Evolutionary conservation across 2,888 invertebrate genomes (phyloP).

Genomic region (Lottia scabra): DNA sequence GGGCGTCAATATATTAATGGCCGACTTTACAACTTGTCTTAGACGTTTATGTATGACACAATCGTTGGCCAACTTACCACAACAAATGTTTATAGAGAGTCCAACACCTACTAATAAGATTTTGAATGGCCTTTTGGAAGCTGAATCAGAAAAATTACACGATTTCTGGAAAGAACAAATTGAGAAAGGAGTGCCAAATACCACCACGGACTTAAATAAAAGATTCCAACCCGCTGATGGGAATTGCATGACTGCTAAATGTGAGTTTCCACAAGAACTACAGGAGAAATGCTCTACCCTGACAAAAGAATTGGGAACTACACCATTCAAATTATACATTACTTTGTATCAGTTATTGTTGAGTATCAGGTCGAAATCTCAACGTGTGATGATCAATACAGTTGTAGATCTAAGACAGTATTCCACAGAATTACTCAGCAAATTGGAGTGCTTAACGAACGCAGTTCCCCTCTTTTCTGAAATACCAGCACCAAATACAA

Average conservation of each 20-base stretch:
- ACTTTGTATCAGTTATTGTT: too few relatives aligned
- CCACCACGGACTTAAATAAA: not conserved
- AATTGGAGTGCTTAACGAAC: too few relatives aligned
- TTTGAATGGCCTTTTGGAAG: too few relatives aligned
- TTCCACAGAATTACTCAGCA: too few relatives aligned
- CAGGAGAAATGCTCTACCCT: not conserved
- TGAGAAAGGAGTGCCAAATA: not conserved
- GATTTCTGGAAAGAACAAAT: not conserved
- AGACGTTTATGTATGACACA: not conserved
- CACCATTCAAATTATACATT: too few relatives aligned
- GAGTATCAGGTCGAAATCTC: too few relatives aligned
- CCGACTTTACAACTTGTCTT: not conserved
- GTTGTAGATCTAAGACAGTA: too few relatives aligned
- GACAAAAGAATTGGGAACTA: not conserved
- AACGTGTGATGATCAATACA: too few relatives aligned
- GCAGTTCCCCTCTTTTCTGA: too few relatives aligned
- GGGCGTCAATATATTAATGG: not conserved
- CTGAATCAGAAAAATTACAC: not conserved
- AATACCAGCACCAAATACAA: too few relatives aligned
- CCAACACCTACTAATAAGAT: too few relatives aligned
- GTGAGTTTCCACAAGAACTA: not conserved
- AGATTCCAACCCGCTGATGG: not conserved
- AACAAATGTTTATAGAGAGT: not conserved
- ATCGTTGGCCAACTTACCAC: not conserved
- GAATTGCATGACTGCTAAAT: not conserved